These are phyloP conservation scores for Aelia acuminata DNA, from an alignment of 2,888 invertebrate genomes.

Conservation along the genomic window DNA sequence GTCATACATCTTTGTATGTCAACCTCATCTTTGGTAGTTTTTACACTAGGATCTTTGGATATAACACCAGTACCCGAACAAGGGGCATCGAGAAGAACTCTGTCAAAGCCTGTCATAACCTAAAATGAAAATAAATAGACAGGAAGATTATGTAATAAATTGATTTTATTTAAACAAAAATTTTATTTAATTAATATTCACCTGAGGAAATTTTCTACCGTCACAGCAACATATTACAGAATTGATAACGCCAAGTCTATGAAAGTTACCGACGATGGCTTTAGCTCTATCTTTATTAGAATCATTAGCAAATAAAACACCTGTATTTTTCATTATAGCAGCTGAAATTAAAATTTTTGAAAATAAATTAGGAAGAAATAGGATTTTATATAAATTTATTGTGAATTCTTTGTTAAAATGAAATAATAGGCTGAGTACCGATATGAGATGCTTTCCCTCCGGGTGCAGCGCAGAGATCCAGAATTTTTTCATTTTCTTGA, in stretches of 20 bases:
- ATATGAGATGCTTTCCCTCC: constrained; percentile 99
- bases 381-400: neutral
- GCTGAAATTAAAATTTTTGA: constrained; percentile 71
- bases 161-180: too few species aligned
- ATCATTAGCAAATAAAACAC: constrained; percentile 96
- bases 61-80: constrained; percentile 99
- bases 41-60: constrained; percentile 97
- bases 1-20: constrained; percentile 94
- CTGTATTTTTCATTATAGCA: constrained; percentile 98
- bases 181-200: too few species aligned
- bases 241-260: constrained; percentile 95
- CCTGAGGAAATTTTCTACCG: constrained; percentile 85
- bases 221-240: constrained; percentile 91
- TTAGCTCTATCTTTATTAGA: constrained; percentile 89
- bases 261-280: constrained; percentile 96
- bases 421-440: constrained; percentile 69
- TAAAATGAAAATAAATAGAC: constrained; percentile 69
- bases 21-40: constrained; percentile 89
- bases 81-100: constrained; percentile 96
- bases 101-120: constrained; percentile 92
- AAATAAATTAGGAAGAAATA: neutral
- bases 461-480: constrained; percentile 98
- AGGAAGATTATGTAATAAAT: neutral
- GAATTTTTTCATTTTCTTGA: constrained; percentile 92
- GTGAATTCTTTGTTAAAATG: neutral